Evolutionary conservation across 2,113 vertebrate species (phyloP).

Genomic region (Lepus europaeus): DNA sequence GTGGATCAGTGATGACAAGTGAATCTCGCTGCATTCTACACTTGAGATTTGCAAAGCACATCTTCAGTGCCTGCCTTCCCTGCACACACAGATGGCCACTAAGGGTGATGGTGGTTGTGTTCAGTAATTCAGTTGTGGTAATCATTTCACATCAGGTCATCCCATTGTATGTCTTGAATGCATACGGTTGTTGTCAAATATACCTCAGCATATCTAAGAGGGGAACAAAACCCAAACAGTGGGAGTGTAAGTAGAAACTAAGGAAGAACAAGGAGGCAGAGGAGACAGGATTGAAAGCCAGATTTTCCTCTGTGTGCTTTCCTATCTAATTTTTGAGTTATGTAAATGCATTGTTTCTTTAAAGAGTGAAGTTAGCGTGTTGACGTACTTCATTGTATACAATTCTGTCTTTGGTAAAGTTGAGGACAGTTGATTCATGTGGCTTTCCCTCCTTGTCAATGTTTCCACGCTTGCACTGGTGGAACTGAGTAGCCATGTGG

Average conservation of each 20-base stretch:
- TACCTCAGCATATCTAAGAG: neutral
- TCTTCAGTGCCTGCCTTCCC: neutral
- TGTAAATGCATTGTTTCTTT: neutral
- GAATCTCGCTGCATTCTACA: neutral
- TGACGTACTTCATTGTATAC: neutral
- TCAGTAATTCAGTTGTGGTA: neutral
- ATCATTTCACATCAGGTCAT: neutral
- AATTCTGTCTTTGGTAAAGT: neutral
- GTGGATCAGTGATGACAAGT: neutral
- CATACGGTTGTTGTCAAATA: neutral
- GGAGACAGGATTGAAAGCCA: neutral
- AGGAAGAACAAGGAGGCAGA: neutral
- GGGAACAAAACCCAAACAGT: neutral
- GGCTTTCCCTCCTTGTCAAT: neutral
- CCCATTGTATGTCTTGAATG: neutral
- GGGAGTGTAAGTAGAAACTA: neutral
- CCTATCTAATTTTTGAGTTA: neutral
- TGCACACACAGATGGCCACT: neutral
- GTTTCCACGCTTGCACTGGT: neutral
- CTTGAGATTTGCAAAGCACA: neutral
- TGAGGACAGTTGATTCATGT: neutral
- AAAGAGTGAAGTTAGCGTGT: neutral
- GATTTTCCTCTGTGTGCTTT: neutral
- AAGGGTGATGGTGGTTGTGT: neutral
- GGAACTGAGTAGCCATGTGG: neutral